These are phyloP conservation scores for Furcula furcula DNA, from an alignment of 2,888 invertebrate genomes.

Conservation along the genomic window DNA sequence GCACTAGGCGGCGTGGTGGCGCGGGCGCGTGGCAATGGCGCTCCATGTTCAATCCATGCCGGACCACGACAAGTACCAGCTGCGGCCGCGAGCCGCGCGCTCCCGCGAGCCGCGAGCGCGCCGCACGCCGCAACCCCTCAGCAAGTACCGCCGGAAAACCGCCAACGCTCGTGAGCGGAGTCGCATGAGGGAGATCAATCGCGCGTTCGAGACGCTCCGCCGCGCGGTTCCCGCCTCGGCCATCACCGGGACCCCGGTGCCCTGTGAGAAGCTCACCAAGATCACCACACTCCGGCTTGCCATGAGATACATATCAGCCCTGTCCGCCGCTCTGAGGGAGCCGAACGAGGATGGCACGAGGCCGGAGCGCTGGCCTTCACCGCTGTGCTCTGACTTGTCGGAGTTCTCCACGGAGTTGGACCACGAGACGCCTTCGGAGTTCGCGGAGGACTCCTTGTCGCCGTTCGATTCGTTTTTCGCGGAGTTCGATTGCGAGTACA, in stretches of 20 bases:
- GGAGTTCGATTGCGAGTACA: conserved; percentile 75
- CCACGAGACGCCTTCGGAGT: conserved; percentile 73
- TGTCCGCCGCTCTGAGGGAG: conserved; percentile 85
- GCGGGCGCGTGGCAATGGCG: conserved; percentile 31
- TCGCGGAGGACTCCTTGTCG: conserved; percentile 79
- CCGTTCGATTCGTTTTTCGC: conserved; percentile 82
- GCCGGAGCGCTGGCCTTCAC: conserved; percentile 69
- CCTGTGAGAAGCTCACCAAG: conserved; percentile 92
- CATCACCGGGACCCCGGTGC: conserved; percentile 71
- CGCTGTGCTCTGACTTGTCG: conserved; percentile 78
- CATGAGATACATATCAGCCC: conserved; percentile 91
- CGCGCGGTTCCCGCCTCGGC: conserved; percentile 87
- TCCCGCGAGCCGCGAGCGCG: conserved; percentile 79
- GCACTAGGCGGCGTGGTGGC: conserved; percentile 44
- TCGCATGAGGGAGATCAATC: conserved; percentile 94
- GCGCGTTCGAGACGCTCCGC: conserved; percentile 91
- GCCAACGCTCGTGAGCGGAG: conserved; percentile 94
- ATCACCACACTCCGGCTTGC: conserved; percentile 93
- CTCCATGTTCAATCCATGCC: conserved; percentile 67
- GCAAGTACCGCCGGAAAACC: conserved; percentile 94
- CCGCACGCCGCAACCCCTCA: conserved; percentile 87
- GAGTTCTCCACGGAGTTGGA: conserved; percentile 73
- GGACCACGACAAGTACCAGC: conserved; percentile 80
- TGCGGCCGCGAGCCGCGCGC: conserved; percentile 76
- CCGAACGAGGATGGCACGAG: conserved; percentile 41